Evolutionary conservation across 2,797 vertebrate species (phyloP).

Genomic region (Manis pentadactyla): DNA sequence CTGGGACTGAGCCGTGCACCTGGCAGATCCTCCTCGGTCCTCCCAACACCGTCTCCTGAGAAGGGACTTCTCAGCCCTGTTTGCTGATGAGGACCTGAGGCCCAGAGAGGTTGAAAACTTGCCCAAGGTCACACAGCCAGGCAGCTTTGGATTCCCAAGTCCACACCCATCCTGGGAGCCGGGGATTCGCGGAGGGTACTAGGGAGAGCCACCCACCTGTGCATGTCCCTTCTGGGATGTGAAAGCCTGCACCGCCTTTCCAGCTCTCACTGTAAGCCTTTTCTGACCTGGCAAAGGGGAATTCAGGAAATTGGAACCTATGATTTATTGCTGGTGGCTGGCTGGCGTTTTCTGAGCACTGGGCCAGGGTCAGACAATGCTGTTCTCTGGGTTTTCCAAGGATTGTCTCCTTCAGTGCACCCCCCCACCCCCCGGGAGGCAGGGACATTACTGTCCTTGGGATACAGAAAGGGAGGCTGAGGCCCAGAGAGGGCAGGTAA

Average conservation of each 20-base stretch:
- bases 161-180: rapidly evolving
- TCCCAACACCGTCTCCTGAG: not conserved
- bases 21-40: rapidly evolving
- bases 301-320: rapidly evolving
- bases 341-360: rapidly evolving
- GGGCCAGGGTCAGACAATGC: not conserved
- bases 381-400: not conserved
- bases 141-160: not conserved
- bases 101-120: not conserved
- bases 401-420: not conserved
- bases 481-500: not conserved
- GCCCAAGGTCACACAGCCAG: not conserved
- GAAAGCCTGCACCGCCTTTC: not conserved
- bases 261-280: rapidly evolving
- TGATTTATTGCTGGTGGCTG: rapidly evolving
- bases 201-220: rapidly evolving
- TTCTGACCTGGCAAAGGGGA: not conserved
- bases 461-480: not conserved
- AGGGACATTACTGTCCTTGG: not conserved
- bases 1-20: rapidly evolving
- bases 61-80: not conserved
- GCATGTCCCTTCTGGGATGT: not conserved
- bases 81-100: not conserved
- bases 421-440: not conserved
- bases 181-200: too few relatives aligned